Conservation (phyloP, 2,888 invertebrate species). For the Teleiodes luculella region DNA sequence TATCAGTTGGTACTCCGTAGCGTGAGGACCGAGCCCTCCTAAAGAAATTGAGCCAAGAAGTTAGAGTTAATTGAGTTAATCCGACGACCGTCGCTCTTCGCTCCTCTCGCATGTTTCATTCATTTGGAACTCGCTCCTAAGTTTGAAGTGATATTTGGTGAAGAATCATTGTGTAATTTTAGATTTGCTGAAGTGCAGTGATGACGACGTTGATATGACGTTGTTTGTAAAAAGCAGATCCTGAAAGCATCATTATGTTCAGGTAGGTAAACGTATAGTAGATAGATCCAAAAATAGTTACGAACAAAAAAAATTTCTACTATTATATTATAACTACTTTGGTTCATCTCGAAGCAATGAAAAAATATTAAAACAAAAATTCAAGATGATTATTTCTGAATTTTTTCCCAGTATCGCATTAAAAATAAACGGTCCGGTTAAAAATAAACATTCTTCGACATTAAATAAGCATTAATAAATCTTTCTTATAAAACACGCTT, state of each 20-base stretch:
- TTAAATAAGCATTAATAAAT: too few species aligned
- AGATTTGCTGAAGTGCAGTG: slow-evolving; percentile 15
- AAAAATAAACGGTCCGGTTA: too few species aligned
- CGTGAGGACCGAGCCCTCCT: slow-evolving; percentile 22
- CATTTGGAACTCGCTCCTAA: not conserved
- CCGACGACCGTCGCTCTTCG: slow-evolving; percentile 60
- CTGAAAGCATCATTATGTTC: slow-evolving; percentile 14
- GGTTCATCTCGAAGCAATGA: too few species aligned
- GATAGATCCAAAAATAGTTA: not conserved
- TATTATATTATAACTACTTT: too few species aligned
- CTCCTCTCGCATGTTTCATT: not conserved
- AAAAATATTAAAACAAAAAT: too few species aligned
- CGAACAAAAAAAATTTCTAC: too few species aligned
- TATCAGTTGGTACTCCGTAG: slow-evolving; percentile 60
- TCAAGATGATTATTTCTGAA: too few species aligned
- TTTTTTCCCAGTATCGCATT: too few species aligned
- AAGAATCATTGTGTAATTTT: not conserved
- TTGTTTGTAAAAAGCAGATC: slow-evolving; percentile 17
- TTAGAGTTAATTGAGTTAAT: slow-evolving; percentile 63
- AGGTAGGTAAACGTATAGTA: not conserved
- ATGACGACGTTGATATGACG: slow-evolving; percentile 27
- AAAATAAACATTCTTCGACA: too few species aligned
- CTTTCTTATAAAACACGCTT: too few species aligned
- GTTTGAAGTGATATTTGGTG: not conserved
- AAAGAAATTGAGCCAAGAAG: slow-evolving; percentile 32